phyloP scores from a whole-genome alignment of 1,140 invertebrate genomes.

The Brachionus plicatilis region DNA sequence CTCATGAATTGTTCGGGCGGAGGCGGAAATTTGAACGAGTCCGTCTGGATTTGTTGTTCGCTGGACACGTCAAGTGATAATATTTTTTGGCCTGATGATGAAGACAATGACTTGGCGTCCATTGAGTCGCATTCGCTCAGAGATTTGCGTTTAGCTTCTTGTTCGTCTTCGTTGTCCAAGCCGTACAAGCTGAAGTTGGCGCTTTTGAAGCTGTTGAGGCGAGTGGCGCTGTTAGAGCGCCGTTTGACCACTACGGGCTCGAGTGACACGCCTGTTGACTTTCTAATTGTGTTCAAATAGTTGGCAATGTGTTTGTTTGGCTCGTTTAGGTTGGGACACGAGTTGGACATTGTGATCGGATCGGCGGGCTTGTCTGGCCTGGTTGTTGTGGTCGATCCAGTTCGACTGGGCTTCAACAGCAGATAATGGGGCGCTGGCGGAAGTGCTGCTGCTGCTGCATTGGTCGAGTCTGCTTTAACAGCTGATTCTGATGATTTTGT shows the following conservation, averaged over 20 bases:
- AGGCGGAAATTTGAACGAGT: constrained; percentile 20
- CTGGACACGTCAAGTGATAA: background rate
- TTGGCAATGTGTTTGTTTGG: constrained; percentile 10
- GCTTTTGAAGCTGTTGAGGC: background rate
- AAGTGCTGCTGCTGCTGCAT: background rate
- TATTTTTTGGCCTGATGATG: background rate
- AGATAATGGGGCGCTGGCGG: background rate
- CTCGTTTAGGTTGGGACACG: background rate
- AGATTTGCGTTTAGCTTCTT: background rate
- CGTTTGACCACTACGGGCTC: background rate
- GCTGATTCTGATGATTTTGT: background rate
- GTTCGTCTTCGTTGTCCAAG: constrained; percentile 17
- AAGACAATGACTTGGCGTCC: background rate
- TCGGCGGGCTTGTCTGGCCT: too few species aligned
- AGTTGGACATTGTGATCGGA: background rate
- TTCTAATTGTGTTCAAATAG: background rate
- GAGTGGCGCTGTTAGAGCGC: background rate
- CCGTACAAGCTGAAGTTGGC: constrained; percentile 34
- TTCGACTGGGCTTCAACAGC: background rate
- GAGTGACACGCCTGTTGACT: background rate
- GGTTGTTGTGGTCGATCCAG: background rate
- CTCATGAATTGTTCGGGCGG: constrained; percentile 16
- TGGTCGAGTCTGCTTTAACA: too few species aligned
- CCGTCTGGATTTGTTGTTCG: background rate
- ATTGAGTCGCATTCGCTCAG: background rate